These are phyloP conservation scores for Gymnosoma rotundatum DNA, from an alignment of 2,888 invertebrate species.

Conservation along the genomic window DNA sequence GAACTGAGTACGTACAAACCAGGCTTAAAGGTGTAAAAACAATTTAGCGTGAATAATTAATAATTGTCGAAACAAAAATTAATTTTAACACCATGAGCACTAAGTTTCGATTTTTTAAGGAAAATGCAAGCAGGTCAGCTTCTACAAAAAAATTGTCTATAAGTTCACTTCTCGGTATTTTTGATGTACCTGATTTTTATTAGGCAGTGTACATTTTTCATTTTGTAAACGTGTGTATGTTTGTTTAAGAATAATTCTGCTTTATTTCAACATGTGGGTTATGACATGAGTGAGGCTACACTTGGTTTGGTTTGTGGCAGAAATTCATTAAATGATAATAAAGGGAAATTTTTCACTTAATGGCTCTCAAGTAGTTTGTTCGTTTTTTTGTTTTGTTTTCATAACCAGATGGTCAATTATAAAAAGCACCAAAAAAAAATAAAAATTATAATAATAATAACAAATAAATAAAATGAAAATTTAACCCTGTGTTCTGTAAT, in stretches of 20 bases:
- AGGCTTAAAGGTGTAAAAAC: no score
- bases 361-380: constrained; percentile 54
- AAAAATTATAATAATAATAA: constrained; percentile 16
- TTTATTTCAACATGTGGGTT: constrained; percentile 49
- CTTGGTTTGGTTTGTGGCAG: constrained; percentile 46
- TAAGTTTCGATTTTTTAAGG: no score
- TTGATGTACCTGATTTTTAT: neutral
- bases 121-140: no score
- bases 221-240: constrained; percentile 7
- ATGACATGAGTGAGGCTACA: constrained; percentile 47
- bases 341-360: constrained; percentile 61
- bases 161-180: no score
- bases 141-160: no score
- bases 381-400: constrained; percentile 30
- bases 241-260: constrained; percentile 43
- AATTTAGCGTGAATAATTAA: no score
- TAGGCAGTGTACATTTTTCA: neutral
- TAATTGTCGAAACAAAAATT: no score
- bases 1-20: no score
- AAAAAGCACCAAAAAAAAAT: neutral
- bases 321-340: constrained; percentile 60
- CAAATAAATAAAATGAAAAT: neutral
- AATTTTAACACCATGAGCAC: no score
- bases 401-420: constrained; percentile 55
- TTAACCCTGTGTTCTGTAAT: constrained; percentile 4